Evolutionary conservation across 2,113 vertebrate species (phyloP), one percentile per base, ranked within the genome.

Genomic region (Carassius carassius): DNA sequence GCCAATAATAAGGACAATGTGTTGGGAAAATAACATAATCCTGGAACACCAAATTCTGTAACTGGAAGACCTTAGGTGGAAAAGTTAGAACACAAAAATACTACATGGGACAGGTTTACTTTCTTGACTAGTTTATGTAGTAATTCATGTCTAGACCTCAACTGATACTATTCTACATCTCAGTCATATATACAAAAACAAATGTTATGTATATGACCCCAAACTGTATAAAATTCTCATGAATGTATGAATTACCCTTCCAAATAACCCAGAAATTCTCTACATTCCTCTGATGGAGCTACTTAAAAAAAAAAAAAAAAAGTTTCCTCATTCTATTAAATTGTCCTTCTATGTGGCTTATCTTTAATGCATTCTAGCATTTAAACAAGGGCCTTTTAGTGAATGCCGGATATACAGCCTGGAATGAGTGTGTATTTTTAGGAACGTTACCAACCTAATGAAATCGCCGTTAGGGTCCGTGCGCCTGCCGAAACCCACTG

Each of bases 401-500:
- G 35, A 41, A 70, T 41, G 32, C 35, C 41, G 1, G 67, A 21
- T 14, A 51, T 75, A 49, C 7, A 23, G 11, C 10, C 70, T 29
- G 14, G 73, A 2, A 76, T 47, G 4, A 17, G 49, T 35, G 54
- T 81, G 44, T 10, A 19, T 80, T 54, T 83, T 83, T 80, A 74
- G 88, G 84, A 91, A 77, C 63, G 54, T 84, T 87, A 91, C 93
- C 90, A 92, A 95, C 94, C 94, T 94, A 74, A 95, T 94, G 89
- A 94, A 95, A 90, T 95, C 94, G 84, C 94, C 94, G 87, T 95
- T 95, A 88, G 94, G 94, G 89, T 95, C 94, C 56, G 94, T 95
- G 87, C 94, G 92, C 7, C 94, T 89, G 78, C 94, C 94, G 83
- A 95, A 95, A 89, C 94, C 93, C 90, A 95, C 94, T 47, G 94